phyloP scores from a whole-genome alignment of 2,797 vertebrate species.

The Tolypeutes matacus region DNA sequence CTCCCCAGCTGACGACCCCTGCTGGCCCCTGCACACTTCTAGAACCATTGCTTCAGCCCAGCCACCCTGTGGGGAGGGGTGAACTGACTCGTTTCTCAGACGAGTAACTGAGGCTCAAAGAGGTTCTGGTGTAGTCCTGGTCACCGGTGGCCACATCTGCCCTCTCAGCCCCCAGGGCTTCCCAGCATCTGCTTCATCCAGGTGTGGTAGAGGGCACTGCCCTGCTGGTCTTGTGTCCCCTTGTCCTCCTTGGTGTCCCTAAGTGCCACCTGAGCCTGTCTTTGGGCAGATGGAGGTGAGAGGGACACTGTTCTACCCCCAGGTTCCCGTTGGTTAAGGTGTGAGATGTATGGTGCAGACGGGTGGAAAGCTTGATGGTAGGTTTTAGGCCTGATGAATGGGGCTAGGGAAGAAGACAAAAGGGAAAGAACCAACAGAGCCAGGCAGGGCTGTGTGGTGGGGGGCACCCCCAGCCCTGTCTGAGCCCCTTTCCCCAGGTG shows the following conservation, averaged over 20 bases:
- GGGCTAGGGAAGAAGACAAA: background rate
- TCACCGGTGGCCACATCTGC: background rate
- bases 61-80: background rate
- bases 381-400: background rate
- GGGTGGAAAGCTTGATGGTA: background rate
- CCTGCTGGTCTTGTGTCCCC: background rate
- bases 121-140: background rate
- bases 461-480: background rate
- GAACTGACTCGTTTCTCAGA: fast-evolving
- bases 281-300: background rate
- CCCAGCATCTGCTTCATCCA: background rate
- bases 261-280: background rate
- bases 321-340: background rate
- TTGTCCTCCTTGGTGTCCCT: background rate
- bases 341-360: background rate
- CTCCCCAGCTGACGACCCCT: background rate
- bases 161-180: background rate
- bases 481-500: background rate
- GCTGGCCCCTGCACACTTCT: background rate
- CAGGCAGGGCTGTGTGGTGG: background rate
- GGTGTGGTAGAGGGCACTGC: fast-evolving
- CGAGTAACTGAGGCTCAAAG: background rate
- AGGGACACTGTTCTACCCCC: background rate
- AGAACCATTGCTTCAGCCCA: background rate
- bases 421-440: background rate